Evolutionary conservation across 2,113 vertebrate species (phyloP).

Genomic region (Collichthys lucidus): DNA sequence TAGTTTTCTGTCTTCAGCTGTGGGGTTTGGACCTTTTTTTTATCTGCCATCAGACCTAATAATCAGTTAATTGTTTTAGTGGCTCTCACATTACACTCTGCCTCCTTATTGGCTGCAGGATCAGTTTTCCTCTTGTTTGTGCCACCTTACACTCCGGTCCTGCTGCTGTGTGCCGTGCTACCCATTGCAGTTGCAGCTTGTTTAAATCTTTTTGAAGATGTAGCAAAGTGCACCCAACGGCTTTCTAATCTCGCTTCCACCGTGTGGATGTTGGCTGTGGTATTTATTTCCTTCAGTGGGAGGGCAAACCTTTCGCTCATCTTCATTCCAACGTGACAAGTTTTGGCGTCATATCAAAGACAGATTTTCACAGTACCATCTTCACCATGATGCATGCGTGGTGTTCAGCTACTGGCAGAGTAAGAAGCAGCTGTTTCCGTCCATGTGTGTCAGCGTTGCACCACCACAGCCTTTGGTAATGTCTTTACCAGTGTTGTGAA

Average conservation of each 20-base stretch:
- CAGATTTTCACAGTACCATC: not conserved
- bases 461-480: constrained; percentile 50
- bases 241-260: constrained; percentile 7
- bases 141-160: not conserved
- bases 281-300: constrained; percentile 6
- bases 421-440: constrained; percentile 13
- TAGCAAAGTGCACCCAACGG: not conserved
- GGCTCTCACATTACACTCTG: constrained; percentile 43
- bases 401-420: constrained; percentile 22
- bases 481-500: constrained; percentile 38
- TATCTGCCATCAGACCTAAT: not conserved
- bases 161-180: constrained; percentile 3
- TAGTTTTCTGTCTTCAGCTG: not conserved
- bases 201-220: not conserved
- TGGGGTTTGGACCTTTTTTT: not conserved
- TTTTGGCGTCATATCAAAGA: constrained; percentile 31
- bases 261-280: not conserved
- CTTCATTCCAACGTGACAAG: constrained; percentile 11
- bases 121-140: constrained; percentile 40
- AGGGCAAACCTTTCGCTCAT: constrained; percentile 10
- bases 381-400: not conserved
- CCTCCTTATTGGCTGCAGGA: constrained; percentile 25
- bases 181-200: constrained; percentile 5
- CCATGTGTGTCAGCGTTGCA: constrained; percentile 37
- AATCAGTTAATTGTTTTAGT: constrained; percentile 12